Base-by-base conservation (phyloP, 2,888 invertebrate species). In the Venustoraphidia nigricollis region DNA sequence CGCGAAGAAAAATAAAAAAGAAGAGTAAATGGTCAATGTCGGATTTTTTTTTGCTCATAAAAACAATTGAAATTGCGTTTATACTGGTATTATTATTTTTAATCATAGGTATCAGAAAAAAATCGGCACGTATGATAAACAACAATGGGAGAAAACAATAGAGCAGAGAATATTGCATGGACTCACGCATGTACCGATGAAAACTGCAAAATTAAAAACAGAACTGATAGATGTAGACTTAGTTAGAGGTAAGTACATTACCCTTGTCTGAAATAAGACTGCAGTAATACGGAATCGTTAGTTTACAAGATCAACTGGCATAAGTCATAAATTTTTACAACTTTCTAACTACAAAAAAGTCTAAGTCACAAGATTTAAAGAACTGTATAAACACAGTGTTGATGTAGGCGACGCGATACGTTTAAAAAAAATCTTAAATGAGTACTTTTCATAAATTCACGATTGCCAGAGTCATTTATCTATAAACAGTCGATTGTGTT, bases 101-200 rank as follows among this genome's bases (percentile, higher is more conserved):
- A 53, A 49, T 59, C 60, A 11, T 56, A 90, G 92, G 88, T 92
- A 92, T 72, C 91, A 92, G 66, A 88, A 88, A 66, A 90, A 93
- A 76, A 95, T 96, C 67, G 93, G 94, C 61, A 88, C 89, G 34
- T 94, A 95, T 70, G 95, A 96, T 71, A 94, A 94, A 65, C 92
- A 94, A 61, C 83, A 88, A 78, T 96, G 95, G 95, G 96, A 96
- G 67, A 89, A 88, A 57, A 91, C 89, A 59, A 85, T 95, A 56
- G 95, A 96, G 63, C 88, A 90, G 64, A 81, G 88, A 59, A 89
- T 93, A 59, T 74, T 91, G 47, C 81, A 85, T 69, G 90, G 89
- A 55, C 79, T 91, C 47, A 81, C 82, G 51, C 85, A 90, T 64
- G 77, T 86, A 49, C 81, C 85, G 40, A 79, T 83, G 64, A 83